Evolutionary conservation across 2,113 vertebrate genomes (phyloP), one percentile per base, ranked within the genome.

Genomic region (Mustelus asterias): DNA sequence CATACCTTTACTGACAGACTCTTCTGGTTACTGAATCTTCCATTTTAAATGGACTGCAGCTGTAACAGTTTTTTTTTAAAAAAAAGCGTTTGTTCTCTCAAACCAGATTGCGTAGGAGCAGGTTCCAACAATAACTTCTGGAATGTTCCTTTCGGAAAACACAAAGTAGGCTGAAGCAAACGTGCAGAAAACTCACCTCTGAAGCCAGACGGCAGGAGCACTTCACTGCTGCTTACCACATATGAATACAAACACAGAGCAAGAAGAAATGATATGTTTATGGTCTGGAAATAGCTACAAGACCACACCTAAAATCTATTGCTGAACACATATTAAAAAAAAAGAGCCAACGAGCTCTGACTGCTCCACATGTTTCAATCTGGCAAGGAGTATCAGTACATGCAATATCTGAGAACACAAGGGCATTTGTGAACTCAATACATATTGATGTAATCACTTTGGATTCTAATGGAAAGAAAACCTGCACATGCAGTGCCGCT

Each of bases 401-500:
- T 72, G 94, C 69, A 72, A 72, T 95, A 72, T 95, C 69, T 7
- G 94, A 95, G 67, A 95, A 72, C 94, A 72, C 94, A 72, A 70
- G 41, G 69, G 69, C 94, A 95, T 72, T 95, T 95, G 94, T 70
- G 94, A 95, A 72, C 94, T 95, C 94, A 72, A 54, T 95, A 95
- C 94, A 95, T 44, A 95, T 72, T 95, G 94, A 95, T 70, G 94
- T 95, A 95, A 95, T 95, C 94, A 95, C 94, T 95, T 54, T 72
- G 67, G 69, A 72, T 48, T 95, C 69, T 72, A 72, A 72, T 95
- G 94, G 41, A 95, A 95, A 76, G 67, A 33, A 95, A 95, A 95
- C 94, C 94, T 95, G 94, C n/a, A 54, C 48, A 37, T 76, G 41
- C 41, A 95, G 22, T 95, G 37, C 93, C 9, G 13, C 65, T 54